Evolutionary conservation across 1,140 invertebrate genomes (phyloP), one percentile per base, ranked within the genome.

Genomic region (Zaprionus tsacasi): DNA sequence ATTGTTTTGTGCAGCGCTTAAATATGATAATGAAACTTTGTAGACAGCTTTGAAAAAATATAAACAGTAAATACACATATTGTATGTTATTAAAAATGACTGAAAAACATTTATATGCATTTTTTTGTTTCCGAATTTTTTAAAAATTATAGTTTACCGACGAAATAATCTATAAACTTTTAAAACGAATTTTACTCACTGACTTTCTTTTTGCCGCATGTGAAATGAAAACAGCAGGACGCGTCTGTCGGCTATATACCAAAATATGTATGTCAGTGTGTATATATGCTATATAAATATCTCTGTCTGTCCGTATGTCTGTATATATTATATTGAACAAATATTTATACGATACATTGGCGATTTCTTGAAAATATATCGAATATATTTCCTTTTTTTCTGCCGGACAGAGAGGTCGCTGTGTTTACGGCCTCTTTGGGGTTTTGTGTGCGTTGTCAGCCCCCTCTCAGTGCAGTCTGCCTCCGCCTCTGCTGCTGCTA

Each of bases 341-440:
- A 63, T 74, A 74, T 61, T 70, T 57, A 38, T 57, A n/a, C 21
- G 12, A 43, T 27, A 66, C 17, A 55, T 15, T 12, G 48, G 36
- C 38, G 69, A 58, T 40, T 52, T 58, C 30, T 36, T 36, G 6
- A 3, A 36, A 45, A 67, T 35, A 58, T 43, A 50, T 11, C 8
- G 25, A 45, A 58, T 48, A n/a, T 54, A 30, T 55, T 55, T 55
- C 25, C 27, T 55, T 55, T 55, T 21, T 21, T 21, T 21, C n/a
- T 56, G n/a, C 6, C 33, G 55, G 55, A 35, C 33, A 36, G 55
- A 36, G 55, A 38, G 33, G n/a, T 6, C 3, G 21, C 27, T 25
- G 11, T 50, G 21, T 33, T 55, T 55, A 55, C 27, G 52, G 52
- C 27, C 52, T n/a, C 13, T 55, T 55, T n/a, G 15, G 13, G 17